These are phyloP conservation scores for Gymnocypris eckloni DNA, from an alignment of 2,797 vertebrate species.

Conservation along the genomic window DNA sequence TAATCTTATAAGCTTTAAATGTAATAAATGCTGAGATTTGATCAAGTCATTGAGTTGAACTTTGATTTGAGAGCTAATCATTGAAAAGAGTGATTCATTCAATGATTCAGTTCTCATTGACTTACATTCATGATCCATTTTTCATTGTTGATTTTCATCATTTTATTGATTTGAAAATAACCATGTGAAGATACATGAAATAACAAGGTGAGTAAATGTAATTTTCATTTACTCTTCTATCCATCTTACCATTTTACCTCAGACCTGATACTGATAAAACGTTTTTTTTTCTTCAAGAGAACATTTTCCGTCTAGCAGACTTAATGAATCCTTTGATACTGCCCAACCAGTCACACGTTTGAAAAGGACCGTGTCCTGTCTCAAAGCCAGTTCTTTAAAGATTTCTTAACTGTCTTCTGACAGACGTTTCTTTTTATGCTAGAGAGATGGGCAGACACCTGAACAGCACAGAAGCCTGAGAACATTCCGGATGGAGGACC, in stretches of 20 bases:
- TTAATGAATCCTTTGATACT: neutral
- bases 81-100: neutral
- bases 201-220: neutral
- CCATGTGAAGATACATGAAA: neutral
- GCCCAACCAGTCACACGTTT: slow-evolving; percentile 18
- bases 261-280: neutral
- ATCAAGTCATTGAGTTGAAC: neutral
- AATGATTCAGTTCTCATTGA: neutral
- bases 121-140: neutral
- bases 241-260: neutral
- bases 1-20: neutral
- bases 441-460: slow-evolving; percentile 17
- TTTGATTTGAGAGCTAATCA: neutral
- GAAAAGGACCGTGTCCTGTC: neutral
- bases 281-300: neutral
- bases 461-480: slow-evolving; percentile 38
- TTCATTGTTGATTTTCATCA: neutral
- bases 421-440: slow-evolving; percentile 37
- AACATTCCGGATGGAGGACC: slow-evolving; percentile 55
- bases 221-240: neutral
- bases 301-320: neutral
- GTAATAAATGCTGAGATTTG: neutral
- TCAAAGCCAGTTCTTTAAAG: slow-evolving; percentile 2
- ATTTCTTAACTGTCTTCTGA: slow-evolving; percentile 23
- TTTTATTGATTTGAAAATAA: neutral